Percentiles rank a stretch among this genome's conserved stretches.
phyloP scores from a whole-genome alignment of 1,140 invertebrate genomes.

The Brachionus manjavacas region DNA sequence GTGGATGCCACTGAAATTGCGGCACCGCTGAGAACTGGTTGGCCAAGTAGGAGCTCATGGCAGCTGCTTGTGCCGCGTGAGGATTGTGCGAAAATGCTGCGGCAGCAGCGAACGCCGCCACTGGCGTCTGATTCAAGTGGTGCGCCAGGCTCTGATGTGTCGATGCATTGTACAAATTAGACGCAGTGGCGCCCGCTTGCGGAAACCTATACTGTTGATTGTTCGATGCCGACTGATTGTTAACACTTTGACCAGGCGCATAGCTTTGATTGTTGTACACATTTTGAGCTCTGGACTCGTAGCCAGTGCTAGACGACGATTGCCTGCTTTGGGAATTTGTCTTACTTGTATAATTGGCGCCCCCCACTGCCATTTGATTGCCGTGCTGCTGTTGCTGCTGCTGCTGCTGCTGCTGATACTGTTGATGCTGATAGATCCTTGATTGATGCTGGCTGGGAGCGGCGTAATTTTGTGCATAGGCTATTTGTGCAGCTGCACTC shows the following conservation, averaged over 20 bases:
- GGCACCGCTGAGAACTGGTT: constrained; percentile 1
- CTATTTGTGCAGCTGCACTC: background rate
- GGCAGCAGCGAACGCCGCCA: background rate
- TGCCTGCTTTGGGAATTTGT: background rate
- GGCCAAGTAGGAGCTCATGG: constrained; percentile 15
- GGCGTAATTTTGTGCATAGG: background rate
- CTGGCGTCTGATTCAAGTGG: background rate
- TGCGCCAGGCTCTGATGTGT: constrained; percentile 2
- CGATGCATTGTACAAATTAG: background rate
- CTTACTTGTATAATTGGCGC: background rate
- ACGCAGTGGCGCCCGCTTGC: too few species aligned
- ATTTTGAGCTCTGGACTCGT: background rate
- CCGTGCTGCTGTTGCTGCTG: background rate
- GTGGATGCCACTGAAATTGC: constrained; percentile 3
- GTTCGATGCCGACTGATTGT: background rate
- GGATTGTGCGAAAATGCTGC: background rate
- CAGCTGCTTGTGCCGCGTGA: background rate
- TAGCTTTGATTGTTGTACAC: background rate
- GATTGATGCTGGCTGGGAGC: background rate
- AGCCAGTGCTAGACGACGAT: background rate
- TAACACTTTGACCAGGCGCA: background rate
- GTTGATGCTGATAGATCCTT: background rate
- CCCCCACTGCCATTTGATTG: background rate
- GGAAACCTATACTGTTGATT: constrained; percentile 31
- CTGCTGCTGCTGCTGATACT: background rate